A percentile compares a stretch with the other conserved stretches of the same genome.
Conservation (phyloP, 2,797 vertebrate species). For the Ceryle rudis region DNA sequence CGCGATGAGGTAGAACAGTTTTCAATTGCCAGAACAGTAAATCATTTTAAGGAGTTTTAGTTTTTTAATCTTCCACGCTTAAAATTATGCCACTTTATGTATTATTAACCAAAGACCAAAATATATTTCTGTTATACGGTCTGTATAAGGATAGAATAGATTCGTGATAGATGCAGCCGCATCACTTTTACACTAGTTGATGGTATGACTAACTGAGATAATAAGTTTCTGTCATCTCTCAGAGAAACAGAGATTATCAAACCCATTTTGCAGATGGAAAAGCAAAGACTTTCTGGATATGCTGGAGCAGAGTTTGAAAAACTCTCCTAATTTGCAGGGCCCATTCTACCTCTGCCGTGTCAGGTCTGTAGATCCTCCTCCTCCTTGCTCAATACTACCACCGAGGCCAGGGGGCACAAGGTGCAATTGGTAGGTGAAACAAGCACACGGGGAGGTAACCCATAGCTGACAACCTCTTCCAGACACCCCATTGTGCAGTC, state of each 20-base stretch:
- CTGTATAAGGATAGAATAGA: neutral
- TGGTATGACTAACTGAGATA: neutral
- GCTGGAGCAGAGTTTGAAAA: neutral
- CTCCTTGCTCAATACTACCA: neutral
- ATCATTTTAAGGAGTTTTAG: conserved; percentile 10
- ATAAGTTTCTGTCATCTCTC: neutral
- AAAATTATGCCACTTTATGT: neutral
- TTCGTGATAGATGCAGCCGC: neutral
- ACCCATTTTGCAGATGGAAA: neutral
- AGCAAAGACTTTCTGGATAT: neutral
- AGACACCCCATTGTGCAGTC: neutral
- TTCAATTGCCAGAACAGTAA: neutral
- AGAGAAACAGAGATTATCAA: neutral
- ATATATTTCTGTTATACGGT: neutral
- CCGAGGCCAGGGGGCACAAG: neutral
- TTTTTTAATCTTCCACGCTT: neutral
- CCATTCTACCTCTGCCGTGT: neutral
- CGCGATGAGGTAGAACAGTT: neutral
- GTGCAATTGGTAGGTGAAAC: neutral
- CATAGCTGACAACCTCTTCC: neutral
- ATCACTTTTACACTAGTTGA: neutral
- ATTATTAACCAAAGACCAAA: conserved; percentile 2
- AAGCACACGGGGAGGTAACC: neutral
- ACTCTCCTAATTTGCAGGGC: neutral
- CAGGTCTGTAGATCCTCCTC: neutral